These are phyloP conservation scores for Malurus cyaneus DNA, from an alignment of 2,113 vertebrate genomes.

Conservation along the genomic window DNA sequence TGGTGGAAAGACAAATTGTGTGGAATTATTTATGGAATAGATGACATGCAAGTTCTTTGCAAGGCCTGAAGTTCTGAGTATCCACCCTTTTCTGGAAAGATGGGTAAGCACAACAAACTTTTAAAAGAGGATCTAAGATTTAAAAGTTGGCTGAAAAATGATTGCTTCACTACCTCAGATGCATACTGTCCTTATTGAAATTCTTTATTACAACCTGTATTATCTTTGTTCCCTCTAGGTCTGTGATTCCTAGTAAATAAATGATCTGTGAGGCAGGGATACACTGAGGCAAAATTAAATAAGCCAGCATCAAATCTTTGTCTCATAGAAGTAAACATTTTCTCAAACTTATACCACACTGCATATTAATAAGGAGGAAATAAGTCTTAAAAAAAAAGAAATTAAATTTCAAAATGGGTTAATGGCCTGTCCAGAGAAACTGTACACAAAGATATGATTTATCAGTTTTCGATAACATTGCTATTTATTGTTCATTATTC, in stretches of 20 bases:
- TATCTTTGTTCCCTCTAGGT: neutral
- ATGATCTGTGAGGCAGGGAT: neutral
- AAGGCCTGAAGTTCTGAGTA: neutral
- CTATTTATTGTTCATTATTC: neutral
- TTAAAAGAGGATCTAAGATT: neutral
- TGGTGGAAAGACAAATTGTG: neutral
- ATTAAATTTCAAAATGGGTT: neutral
- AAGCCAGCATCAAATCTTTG: neutral
- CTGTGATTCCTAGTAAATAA: neutral
- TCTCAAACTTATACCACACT: neutral
- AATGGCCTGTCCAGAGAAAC: neutral
- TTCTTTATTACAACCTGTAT: neutral
- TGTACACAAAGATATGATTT: neutral
- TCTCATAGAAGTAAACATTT: neutral
- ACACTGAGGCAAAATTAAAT: neutral
- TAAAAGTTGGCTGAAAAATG: neutral
- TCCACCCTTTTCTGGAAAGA: neutral
- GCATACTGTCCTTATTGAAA: neutral
- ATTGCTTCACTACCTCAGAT: neutral
- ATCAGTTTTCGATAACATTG: neutral
- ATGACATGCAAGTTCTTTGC: neutral
- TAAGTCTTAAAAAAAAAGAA: neutral
- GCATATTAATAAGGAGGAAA: neutral
- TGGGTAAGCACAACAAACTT: neutral
- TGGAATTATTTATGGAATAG: neutral